These are phyloP conservation scores for Petrocephalus microphthalmus DNA, from an alignment of 2,113 vertebrate species.

Conservation along the genomic window DNA sequence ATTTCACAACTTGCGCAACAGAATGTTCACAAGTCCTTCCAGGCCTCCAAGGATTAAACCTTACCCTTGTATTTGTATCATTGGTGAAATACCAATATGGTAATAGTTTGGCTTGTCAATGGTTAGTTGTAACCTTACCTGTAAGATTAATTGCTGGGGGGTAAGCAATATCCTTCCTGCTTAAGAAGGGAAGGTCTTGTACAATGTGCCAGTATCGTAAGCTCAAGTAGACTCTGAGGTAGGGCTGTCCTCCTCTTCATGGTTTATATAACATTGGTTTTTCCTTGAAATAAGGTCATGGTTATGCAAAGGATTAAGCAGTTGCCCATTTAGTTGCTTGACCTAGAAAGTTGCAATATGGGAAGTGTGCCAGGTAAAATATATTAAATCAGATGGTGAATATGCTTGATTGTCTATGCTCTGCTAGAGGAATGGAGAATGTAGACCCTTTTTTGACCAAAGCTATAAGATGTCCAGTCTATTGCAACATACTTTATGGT, in stretches of 20 bases:
- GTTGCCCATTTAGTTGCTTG: neutral
- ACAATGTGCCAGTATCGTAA: neutral
- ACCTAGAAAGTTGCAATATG: neutral
- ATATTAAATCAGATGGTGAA: neutral
- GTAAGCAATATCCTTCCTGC: neutral
- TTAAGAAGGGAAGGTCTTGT: neutral
- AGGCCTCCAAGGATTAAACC: neutral
- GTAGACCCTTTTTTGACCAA: neutral
- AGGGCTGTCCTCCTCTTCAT: neutral
- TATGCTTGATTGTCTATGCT: neutral
- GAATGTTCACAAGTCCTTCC: neutral
- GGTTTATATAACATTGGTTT: neutral
- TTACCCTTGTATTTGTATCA: neutral
- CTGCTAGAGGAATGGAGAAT: neutral
- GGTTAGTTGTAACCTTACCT: neutral
- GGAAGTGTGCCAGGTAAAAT: neutral
- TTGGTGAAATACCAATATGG: neutral
- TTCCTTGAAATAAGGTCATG: neutral
- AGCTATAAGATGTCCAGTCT: neutral
- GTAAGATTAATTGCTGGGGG: neutral
- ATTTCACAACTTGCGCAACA: neutral
- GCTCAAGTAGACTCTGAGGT: neutral
- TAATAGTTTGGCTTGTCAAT: neutral
- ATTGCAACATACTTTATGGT: neutral
- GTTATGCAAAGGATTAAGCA: neutral